These are phyloP conservation scores for Ariopsis seemanni DNA, from an alignment of 2,113 vertebrate genomes.

Conservation along the genomic window DNA sequence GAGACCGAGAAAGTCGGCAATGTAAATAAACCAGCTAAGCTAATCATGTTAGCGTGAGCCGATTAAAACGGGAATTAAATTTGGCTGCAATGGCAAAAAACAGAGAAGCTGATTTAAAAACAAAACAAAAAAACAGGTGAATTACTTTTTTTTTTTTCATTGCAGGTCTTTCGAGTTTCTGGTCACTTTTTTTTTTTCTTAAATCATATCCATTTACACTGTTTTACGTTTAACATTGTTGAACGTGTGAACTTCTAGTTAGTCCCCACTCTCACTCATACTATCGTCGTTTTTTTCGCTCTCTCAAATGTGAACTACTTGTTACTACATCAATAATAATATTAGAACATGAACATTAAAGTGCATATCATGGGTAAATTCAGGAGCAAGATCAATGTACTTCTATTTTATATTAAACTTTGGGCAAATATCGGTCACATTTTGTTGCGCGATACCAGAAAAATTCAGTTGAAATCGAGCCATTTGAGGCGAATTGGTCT, in stretches of 20 bases:
- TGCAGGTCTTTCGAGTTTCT: neutral
- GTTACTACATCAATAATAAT: neutral
- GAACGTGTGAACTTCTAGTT: neutral
- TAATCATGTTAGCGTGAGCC: neutral
- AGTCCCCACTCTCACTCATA: neutral
- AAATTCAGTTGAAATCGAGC: too few relatives aligned
- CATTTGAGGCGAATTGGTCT: too few relatives aligned
- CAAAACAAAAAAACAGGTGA: neutral
- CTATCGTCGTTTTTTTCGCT: neutral
- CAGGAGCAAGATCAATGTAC: too few relatives aligned
- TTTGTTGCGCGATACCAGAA: too few relatives aligned
- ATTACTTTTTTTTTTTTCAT: neutral
- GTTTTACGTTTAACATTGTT: neutral
- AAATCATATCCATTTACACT: too few relatives aligned
- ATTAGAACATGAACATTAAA: neutral
- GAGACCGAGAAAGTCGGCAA: neutral
- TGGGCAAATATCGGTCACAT: too few relatives aligned
- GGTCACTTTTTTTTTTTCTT: neutral
- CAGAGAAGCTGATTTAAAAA: neutral
- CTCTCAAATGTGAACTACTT: neutral
- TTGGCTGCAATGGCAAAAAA: neutral
- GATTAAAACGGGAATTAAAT: neutral
- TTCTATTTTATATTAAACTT: too few relatives aligned
- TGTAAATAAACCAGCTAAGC: neutral
- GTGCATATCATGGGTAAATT: too few relatives aligned